These are phyloP conservation scores for Benthosema pterotum DNA, from an alignment of 2,797 vertebrate species.

Conservation along the genomic window DNA sequence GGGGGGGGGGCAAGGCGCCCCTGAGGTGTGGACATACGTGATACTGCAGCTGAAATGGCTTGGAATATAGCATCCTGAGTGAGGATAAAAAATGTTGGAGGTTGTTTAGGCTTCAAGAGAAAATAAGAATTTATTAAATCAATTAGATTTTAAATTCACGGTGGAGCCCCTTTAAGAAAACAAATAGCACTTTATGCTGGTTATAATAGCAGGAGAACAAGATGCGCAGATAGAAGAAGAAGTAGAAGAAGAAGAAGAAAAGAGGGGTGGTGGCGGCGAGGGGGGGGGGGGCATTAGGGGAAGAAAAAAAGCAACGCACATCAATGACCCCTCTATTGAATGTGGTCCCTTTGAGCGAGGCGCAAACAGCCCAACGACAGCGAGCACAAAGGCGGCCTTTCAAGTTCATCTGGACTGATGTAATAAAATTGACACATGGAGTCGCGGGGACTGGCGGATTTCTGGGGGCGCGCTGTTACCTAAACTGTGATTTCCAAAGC, in stretches of 20 bases:
- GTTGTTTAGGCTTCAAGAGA: too few relatives aligned
- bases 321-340: constrained; percentile 92
- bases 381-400: constrained; percentile 89
- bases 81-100: too few relatives aligned
- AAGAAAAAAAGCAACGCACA: constrained; percentile 50
- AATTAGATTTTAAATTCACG: too few relatives aligned
- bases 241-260: not conserved
- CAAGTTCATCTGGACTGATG: constrained; percentile 91
- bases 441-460: constrained; percentile 85
- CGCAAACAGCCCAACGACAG: constrained; percentile 86
- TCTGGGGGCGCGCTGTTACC: constrained; percentile 91
- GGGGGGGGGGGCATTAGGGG: not conserved
- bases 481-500: constrained; percentile 91
- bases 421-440: constrained; percentile 96
- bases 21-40: too few relatives aligned
- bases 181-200: too few relatives aligned
- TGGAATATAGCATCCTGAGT: too few relatives aligned
- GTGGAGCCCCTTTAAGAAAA: too few relatives aligned
- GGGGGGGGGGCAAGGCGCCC: too few relatives aligned
- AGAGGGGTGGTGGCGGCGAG: not conserved
- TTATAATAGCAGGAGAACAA: constrained; percentile 26
- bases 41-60: too few relatives aligned
- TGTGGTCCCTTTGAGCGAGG: constrained; percentile 86
- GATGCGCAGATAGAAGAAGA: not conserved
- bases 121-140: too few relatives aligned